phyloP scores from a whole-genome alignment of 2,888 invertebrate species.

The Acanthosepion lycidas region DNA sequence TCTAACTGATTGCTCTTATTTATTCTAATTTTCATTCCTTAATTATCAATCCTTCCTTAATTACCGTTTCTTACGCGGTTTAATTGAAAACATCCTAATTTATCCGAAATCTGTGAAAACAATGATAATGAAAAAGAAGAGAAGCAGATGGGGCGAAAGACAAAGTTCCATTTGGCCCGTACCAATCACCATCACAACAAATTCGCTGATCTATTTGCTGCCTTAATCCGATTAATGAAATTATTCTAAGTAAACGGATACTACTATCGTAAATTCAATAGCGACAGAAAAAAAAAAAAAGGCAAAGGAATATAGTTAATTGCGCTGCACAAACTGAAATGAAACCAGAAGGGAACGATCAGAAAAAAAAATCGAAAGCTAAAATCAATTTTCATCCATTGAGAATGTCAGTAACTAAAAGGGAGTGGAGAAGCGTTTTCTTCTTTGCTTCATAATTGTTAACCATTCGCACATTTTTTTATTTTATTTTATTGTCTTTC shows the following conservation, averaged over 20 bases:
- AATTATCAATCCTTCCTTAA: conserved; percentile 33
- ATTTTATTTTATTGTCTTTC: not conserved
- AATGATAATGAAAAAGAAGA: not conserved
- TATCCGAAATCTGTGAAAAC: not conserved
- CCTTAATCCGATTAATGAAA: conserved; percentile 4
- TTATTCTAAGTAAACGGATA: conserved; percentile 33
- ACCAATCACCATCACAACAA: not conserved
- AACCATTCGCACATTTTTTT: not conserved
- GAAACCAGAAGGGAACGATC: not conserved
- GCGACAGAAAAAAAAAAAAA: not conserved
- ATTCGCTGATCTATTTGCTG: not conserved
- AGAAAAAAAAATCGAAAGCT: not conserved
- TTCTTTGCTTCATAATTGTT: not conserved
- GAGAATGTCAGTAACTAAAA: not conserved
- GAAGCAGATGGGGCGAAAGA: not conserved
- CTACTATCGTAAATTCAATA: not conserved
- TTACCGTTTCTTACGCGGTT: not conserved
- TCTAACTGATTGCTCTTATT: not conserved
- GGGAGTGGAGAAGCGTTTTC: not conserved
- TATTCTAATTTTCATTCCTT: not conserved
- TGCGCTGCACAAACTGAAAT: not conserved
- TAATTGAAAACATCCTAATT: conserved; percentile 22
- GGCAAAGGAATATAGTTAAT: not conserved
- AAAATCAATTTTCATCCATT: not conserved
- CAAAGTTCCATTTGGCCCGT: not conserved